These are phyloP conservation scores for Eristalis arbustorum DNA, from an alignment of 2,888 invertebrate species.

Conservation along the genomic window DNA sequence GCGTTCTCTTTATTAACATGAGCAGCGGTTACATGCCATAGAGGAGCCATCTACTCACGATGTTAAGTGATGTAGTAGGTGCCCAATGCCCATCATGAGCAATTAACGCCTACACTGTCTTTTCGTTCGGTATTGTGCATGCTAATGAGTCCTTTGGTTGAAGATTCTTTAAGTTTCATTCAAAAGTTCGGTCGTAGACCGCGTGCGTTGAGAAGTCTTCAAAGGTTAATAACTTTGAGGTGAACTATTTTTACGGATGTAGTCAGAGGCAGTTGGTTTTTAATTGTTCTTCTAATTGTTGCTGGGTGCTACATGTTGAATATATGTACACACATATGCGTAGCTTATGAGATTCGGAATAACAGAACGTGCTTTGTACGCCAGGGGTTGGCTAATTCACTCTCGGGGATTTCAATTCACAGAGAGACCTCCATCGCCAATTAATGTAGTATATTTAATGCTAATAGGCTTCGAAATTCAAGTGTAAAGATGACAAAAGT, in stretches of 20 bases:
- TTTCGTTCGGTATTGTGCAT: background rate
- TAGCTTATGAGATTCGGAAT: no score
- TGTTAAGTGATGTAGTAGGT: constrained; percentile 13
- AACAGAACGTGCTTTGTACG: no score
- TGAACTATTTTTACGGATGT: background rate
- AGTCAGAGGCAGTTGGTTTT: background rate
- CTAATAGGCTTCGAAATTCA: no score
- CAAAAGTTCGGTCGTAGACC: background rate
- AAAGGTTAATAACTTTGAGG: constrained; percentile 4
- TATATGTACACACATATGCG: background rate
- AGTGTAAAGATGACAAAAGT: no score
- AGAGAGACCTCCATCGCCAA: no score
- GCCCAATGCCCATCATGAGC: background rate
- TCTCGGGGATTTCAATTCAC: no score
- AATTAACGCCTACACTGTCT: constrained; percentile 18
- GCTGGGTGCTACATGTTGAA: background rate
- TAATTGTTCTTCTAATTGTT: background rate
- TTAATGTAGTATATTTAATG: no score
- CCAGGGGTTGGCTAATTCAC: no score
- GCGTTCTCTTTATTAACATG: background rate
- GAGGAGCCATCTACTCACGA: background rate
- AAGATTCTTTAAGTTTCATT: constrained; percentile 1
- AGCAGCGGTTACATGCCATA: background rate
- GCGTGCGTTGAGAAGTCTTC: background rate
- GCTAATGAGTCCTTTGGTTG: constrained; percentile 10